Conservation (phyloP, 2,888 invertebrate genomes). For the Notodonta dromedarius region DNA sequence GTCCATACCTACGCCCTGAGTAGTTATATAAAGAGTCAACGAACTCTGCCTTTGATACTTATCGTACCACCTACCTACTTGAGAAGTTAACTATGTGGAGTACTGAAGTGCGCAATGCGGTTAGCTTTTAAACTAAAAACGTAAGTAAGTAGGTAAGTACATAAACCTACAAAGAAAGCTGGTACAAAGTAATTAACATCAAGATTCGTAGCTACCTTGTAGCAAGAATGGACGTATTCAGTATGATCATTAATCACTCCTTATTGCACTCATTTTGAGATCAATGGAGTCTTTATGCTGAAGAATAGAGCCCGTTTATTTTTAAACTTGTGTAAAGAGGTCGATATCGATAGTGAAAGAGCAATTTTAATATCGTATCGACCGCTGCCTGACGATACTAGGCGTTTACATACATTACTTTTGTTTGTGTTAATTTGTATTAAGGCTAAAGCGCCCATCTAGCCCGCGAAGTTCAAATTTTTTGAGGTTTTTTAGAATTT, state of each 20-base stretch:
- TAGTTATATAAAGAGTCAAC: neutral
- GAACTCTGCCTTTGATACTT: neutral
- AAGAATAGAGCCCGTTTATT: constrained; percentile 60
- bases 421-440: neutral
- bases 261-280: constrained; percentile 64
- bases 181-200: constrained; percentile 27
- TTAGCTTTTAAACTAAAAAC: constrained; percentile 9
- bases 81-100: too few relatives aligned
- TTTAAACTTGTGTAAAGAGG: constrained; percentile 52
- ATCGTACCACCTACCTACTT: neutral
- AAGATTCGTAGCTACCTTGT: constrained; percentile 35
- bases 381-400: constrained; percentile 2
- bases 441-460: too few relatives aligned
- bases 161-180: constrained; percentile 20
- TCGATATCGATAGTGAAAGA: constrained; percentile 45
- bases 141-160: constrained; percentile 17
- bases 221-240: constrained; percentile 51
- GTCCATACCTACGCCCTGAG: neutral
- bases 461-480: too few relatives aligned
- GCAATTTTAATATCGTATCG: constrained; percentile 17
- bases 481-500: too few relatives aligned
- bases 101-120: constrained; percentile 26
- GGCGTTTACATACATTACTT: neutral
- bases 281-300: constrained; percentile 66
- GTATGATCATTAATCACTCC: constrained; percentile 63